Conservation (phyloP, 2,113 vertebrate genomes). For the Actinemys pallida region DNA sequence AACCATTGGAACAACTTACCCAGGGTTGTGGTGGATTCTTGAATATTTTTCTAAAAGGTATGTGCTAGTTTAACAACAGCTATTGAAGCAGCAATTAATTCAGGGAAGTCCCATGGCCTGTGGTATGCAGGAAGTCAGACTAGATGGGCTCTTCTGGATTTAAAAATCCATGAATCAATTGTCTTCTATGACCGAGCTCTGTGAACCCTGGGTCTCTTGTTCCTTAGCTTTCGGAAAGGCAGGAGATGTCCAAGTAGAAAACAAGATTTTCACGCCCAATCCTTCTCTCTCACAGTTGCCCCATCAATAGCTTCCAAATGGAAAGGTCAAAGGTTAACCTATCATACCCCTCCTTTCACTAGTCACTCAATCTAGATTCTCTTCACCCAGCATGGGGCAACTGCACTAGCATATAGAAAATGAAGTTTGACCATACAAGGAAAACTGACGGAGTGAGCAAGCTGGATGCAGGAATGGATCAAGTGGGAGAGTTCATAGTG, state of each 20-base stretch:
- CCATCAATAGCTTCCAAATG: background rate
- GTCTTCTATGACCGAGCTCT: background rate
- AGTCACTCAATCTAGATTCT: background rate
- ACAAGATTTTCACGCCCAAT: too few relatives aligned
- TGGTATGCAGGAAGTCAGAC: background rate
- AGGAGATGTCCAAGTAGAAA: background rate
- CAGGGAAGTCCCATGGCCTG: background rate
- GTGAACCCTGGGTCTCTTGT: too few relatives aligned
- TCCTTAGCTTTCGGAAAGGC: background rate
- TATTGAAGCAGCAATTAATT: too few relatives aligned
- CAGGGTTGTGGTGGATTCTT: too few relatives aligned
- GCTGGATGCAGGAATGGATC: background rate
- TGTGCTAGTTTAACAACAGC: too few relatives aligned
- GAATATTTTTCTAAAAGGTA: too few relatives aligned
- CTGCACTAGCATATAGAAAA: background rate
- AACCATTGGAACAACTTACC: too few relatives aligned
- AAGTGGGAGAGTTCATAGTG: background rate
- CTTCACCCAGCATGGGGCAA: background rate
- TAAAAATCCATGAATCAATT: background rate
- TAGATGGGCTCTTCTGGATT: background rate
- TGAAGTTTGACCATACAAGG: background rate
- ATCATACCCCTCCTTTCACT: background rate
- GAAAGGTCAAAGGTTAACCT: background rate
- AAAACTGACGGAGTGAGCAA: background rate
- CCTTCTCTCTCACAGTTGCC: background rate